Evolutionary conservation across 2,113 vertebrate species (phyloP).

Genomic region (Eclectus roratus): DNA sequence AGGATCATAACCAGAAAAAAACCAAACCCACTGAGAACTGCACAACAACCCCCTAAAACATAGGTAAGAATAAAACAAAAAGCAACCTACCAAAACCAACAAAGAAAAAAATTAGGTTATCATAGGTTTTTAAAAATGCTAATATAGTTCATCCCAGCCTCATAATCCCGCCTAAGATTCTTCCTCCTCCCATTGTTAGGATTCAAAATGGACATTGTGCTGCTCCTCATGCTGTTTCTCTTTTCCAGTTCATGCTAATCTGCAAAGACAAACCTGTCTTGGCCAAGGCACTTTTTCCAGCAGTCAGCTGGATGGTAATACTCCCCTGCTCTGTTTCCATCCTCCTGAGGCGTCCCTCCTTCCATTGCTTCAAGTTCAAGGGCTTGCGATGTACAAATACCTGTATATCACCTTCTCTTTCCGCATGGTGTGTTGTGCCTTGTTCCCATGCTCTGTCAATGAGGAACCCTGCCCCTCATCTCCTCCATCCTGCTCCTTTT

Average conservation of each 20-base stretch:
- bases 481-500: neutral
- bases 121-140: neutral
- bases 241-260: neutral
- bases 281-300: neutral
- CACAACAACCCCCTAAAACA: fast-evolving
- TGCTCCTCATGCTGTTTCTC: neutral
- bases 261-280: neutral
- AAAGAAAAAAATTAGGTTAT: fast-evolving
- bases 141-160: neutral
- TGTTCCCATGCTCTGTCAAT: neutral
- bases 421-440: fast-evolving
- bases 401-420: neutral
- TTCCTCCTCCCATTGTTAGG: neutral
- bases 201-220: fast-evolving
- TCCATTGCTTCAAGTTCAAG: neutral
- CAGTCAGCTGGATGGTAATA: fast-evolving
- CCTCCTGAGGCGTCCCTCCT: neutral
- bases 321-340: neutral
- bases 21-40: neutral
- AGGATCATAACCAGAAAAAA: neutral
- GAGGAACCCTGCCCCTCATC: neutral
- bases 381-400: neutral
- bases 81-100: neutral
- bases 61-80: neutral
- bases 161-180: neutral